These are phyloP conservation scores for Trachemys scripta DNA, from an alignment of 2,113 vertebrate species.

Conservation along the genomic window DNA sequence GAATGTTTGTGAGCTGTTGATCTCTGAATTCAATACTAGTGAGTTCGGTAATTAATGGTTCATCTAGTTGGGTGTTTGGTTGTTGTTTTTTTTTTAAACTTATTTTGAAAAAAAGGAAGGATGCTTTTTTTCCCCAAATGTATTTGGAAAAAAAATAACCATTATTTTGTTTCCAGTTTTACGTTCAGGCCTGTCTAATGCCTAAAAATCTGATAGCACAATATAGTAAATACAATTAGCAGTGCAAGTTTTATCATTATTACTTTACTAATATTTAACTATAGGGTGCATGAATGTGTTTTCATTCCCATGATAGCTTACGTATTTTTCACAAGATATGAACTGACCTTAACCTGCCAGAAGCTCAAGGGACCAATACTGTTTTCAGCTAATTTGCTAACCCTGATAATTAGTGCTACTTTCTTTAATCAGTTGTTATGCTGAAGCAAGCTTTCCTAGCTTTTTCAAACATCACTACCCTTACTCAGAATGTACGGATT, in stretches of 20 bases:
- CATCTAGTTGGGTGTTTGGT: neutral
- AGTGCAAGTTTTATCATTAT: neutral
- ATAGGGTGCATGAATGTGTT: neutral
- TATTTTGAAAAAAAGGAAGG: neutral
- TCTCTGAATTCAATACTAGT: neutral
- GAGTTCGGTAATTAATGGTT: neutral
- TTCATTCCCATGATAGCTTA: neutral
- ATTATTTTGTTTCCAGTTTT: neutral
- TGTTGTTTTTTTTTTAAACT: neutral
- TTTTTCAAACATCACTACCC: neutral
- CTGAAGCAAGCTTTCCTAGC: neutral
- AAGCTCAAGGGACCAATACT: constrained; percentile 15
- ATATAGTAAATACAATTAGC: neutral
- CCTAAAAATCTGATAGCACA: neutral
- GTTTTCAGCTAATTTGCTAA: neutral
- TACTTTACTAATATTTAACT: neutral
- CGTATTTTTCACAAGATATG: neutral
- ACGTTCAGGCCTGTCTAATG: neutral
- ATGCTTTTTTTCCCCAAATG: neutral
- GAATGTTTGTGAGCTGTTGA: neutral
- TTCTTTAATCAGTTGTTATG: neutral
- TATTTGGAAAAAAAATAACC: neutral
- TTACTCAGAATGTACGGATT: neutral
- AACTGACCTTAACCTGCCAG: neutral
- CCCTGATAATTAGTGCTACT: neutral